These are phyloP conservation scores for Pseudonaja textilis DNA, from an alignment of 2,113 vertebrate genomes.

Conservation along the genomic window DNA sequence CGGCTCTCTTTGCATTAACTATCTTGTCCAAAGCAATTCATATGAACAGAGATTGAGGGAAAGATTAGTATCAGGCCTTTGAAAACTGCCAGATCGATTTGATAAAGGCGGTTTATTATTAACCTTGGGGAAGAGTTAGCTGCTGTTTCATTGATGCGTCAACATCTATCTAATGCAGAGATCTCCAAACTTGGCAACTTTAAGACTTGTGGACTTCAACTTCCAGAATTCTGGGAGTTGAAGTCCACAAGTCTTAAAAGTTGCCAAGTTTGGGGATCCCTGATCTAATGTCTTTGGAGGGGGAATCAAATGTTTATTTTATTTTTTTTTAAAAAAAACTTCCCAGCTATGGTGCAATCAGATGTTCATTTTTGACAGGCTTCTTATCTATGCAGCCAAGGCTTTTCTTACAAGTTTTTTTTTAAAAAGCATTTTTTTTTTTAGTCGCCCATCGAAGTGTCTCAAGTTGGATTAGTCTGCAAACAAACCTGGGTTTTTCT, in stretches of 20 bases:
- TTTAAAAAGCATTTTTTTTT: neutral
- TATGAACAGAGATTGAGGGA: conserved; percentile 41
- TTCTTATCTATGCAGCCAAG: neutral
- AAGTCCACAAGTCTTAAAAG: no score
- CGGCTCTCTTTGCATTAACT: conserved; percentile 29
- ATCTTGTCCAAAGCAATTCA: conserved; percentile 71
- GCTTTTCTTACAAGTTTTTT: neutral
- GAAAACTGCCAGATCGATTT: conserved; percentile 57
- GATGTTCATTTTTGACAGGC: neutral
- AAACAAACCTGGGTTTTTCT: neutral
- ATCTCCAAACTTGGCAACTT: no score
- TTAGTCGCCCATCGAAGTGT: neutral
- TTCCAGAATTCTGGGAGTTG: no score
- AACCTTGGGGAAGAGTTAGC: conserved; percentile 35
- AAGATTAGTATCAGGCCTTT: conserved; percentile 62
- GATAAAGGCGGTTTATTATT: conserved; percentile 54
- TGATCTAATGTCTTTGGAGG: conserved; percentile 23
- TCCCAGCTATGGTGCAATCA: neutral
- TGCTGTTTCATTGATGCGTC: conserved; percentile 38
- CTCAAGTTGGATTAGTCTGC: neutral
- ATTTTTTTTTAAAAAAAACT: neutral
- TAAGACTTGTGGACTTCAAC: no score
- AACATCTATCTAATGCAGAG: conserved; percentile 52
- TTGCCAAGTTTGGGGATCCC: no score
- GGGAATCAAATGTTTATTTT: conserved; percentile 36